Conservation (phyloP, 1,140 invertebrate genomes). For the Thaumatotibia leucotreta region DNA sequence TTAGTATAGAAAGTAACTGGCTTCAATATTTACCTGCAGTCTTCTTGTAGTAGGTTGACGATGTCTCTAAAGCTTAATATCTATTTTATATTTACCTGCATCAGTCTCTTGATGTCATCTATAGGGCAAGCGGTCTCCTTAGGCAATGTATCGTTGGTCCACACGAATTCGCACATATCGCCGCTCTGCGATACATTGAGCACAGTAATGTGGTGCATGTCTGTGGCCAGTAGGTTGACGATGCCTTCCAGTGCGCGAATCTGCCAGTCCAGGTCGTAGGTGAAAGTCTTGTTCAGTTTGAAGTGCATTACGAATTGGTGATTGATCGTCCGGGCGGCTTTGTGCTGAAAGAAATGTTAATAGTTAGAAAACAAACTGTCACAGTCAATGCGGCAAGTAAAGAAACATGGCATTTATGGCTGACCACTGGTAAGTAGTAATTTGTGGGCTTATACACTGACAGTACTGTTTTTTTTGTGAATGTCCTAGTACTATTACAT, state of each 20-base stretch:
- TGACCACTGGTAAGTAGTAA: too few species aligned
- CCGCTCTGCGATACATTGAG: conserved; percentile 78
- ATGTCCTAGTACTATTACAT: too few species aligned
- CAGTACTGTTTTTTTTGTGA: too few species aligned
- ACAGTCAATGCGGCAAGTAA: too few species aligned
- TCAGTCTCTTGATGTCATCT: conserved; percentile 82
- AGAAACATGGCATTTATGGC: too few species aligned
- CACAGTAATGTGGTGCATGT: conserved; percentile 84
- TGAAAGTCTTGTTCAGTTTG: conserved; percentile 78
- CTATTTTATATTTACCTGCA: conserved; percentile 77
- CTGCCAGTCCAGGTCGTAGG: conserved; percentile 83
- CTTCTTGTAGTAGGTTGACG: too few species aligned
- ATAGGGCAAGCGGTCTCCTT: conserved; percentile 84
- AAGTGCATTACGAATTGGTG: conserved; percentile 88
- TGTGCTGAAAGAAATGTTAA: conserved; percentile 78
- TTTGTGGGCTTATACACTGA: too few species aligned
- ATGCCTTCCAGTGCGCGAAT: conserved; percentile 82
- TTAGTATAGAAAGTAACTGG: too few species aligned
- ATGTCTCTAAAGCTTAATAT: too few species aligned
- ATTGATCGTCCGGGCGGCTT: conserved; percentile 84
- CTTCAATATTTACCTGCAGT: too few species aligned
- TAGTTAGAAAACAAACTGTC: too few species aligned
- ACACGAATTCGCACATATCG: conserved; percentile 83
- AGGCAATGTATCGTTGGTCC: conserved; percentile 92
- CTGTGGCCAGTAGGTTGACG: conserved; percentile 82